Percentiles rank a stretch among this genome's conserved stretches.
These are phyloP conservation scores for Listronotus oregonensis DNA, from an alignment of 1,140 invertebrate species.

Conservation along the genomic window DNA sequence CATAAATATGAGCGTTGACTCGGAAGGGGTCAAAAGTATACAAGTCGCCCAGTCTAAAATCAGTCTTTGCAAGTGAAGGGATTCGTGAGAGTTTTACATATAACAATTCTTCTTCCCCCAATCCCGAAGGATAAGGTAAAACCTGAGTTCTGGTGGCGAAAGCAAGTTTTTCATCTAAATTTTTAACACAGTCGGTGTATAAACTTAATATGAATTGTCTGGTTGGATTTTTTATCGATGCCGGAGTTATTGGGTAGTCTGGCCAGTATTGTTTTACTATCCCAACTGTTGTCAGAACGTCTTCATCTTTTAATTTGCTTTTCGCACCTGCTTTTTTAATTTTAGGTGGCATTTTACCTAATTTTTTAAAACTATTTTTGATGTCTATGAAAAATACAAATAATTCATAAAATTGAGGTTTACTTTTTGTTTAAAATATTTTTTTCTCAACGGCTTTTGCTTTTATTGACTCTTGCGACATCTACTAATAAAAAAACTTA, in stretches of 20 bases:
- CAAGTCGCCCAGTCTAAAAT: constrained; percentile 25
- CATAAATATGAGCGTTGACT: constrained; percentile 10
- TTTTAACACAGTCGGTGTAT: constrained; percentile 17
- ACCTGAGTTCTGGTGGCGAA: background rate
- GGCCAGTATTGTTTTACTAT: constrained; percentile 21
- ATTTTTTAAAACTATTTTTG: no score
- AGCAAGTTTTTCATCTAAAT: constrained; percentile 15
- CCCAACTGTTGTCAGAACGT: constrained; percentile 5
- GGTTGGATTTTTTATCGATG: constrained; percentile 14
- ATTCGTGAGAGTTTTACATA: constrained; percentile 17
- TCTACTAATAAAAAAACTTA: no score
- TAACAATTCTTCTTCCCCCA: constrained; percentile 17
- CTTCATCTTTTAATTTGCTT: constrained; percentile 1
- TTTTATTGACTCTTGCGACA: no score
- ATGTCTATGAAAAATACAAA: no score
- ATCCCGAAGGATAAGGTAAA: background rate
- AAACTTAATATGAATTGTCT: constrained; percentile 23
- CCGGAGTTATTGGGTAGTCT: constrained; percentile 4
- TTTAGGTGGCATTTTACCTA: constrained; percentile 8
- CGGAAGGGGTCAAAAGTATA: constrained; percentile 20
- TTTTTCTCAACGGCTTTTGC: no score
- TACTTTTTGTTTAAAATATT: no score
- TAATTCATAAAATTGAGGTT: no score
- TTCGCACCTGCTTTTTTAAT: constrained; percentile 7
- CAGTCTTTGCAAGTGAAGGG: constrained; percentile 7